Conservation (phyloP, 1,140 invertebrate species). For the Frieseomelitta varia region DNA sequence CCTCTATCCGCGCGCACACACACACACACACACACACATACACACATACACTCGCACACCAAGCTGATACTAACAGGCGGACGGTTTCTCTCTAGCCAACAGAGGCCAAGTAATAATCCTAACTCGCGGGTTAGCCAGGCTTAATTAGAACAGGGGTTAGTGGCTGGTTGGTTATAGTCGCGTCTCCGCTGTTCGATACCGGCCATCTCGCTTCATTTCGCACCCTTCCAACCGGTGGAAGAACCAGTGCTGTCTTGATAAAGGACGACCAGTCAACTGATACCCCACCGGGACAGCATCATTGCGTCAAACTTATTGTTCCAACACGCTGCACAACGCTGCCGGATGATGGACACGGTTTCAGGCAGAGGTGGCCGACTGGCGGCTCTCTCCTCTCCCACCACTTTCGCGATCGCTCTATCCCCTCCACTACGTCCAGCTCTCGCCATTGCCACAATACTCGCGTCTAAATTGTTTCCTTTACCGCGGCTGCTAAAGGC, state of each 20-base stretch:
- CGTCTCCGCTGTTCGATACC: slow-evolving; percentile 71
- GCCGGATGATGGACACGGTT: slow-evolving; percentile 26
- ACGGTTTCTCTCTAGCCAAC: slow-evolving; percentile 58
- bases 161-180: slow-evolving; percentile 73
- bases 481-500: too few species aligned
- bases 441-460: too few species aligned
- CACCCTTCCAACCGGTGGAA: slow-evolving; percentile 14
- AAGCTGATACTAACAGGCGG: background rate
- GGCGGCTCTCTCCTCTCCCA: too few species aligned
- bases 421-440: too few species aligned
- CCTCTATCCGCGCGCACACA: background rate
- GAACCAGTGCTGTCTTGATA: slow-evolving; percentile 8
- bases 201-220: slow-evolving; percentile 59
- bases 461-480: too few species aligned
- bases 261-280: slow-evolving; percentile 33
- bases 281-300: background rate
- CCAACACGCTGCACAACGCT: background rate
- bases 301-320: slow-evolving; percentile 1
- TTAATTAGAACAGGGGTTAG: slow-evolving; percentile 79
- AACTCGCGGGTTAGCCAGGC: slow-evolving; percentile 78
- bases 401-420: too few species aligned
- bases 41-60: background rate
- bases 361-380: too few species aligned
- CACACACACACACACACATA: background rate
- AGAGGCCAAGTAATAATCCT: slow-evolving; percentile 78